A percentile compares a stretch with the other conserved stretches of the same genome.
phyloP scores from a whole-genome alignment of 1,140 invertebrate genomes.

The Ceratosolen fusciceps region DNA sequence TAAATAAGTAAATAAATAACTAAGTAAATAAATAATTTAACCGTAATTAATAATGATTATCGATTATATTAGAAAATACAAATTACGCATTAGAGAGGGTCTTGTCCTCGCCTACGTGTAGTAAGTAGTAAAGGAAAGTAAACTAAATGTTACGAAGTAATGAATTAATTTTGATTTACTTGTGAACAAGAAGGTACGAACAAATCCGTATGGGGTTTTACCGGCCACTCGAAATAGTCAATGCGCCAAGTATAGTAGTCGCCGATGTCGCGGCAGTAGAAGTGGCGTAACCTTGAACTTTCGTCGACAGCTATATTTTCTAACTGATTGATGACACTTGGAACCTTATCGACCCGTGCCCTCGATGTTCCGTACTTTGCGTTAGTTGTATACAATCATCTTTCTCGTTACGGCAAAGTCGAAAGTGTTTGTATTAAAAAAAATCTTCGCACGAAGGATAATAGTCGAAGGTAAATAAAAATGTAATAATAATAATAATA shows the following conservation, averaged over 20 bases:
- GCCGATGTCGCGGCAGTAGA: background rate
- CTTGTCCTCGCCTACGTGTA: background rate
- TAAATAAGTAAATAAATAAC: too few species aligned
- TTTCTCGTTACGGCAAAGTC: constrained; percentile 7
- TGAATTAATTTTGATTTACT: background rate
- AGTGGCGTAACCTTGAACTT: background rate
- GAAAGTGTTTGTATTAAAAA: constrained; percentile 5
- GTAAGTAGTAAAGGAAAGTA: background rate
- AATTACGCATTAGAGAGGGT: background rate
- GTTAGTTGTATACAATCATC: background rate
- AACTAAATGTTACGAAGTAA: background rate
- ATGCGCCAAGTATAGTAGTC: constrained; percentile 8
- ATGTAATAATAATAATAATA: too few species aligned
- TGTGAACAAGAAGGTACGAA: background rate
- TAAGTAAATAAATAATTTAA: constrained; percentile 18
- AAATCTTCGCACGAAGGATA: background rate
- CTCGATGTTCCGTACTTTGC: constrained; percentile 24
- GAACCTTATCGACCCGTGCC: background rate
- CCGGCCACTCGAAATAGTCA: background rate
- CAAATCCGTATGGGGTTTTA: constrained; percentile 6
- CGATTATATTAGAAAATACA: constrained; percentile 7
- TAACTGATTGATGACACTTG: background rate
- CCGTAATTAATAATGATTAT: constrained; percentile 24
- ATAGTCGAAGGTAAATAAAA: too few species aligned
- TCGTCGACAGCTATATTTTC: background rate